phyloP scores from a whole-genome alignment of 1,140 invertebrate genomes.

The Hycleus cichorii region DNA sequence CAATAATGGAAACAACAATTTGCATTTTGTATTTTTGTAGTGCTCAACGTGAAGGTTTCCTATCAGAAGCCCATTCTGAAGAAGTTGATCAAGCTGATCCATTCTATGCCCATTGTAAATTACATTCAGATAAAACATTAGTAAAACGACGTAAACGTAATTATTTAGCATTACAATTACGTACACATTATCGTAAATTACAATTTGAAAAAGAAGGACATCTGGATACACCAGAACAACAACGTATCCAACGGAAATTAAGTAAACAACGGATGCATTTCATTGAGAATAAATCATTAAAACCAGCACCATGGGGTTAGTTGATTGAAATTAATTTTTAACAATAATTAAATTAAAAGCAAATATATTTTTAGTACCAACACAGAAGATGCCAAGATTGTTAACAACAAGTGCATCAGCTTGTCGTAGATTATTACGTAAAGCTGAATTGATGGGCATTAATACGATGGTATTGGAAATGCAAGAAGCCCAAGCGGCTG shows the following conservation, averaged over 20 bases:
- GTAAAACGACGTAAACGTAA: slow-evolving; percentile 75
- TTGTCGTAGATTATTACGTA: slow-evolving; percentile 71
- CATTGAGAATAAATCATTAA: slow-evolving; percentile 61
- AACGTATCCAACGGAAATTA: slow-evolving; percentile 69
- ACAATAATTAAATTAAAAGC: background rate
- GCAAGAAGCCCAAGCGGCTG: slow-evolving; percentile 70
- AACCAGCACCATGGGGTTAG: slow-evolving; percentile 78
- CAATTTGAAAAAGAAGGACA: slow-evolving; percentile 47
- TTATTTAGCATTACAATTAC: slow-evolving; percentile 79
- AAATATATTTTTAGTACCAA: slow-evolving; percentile 60
- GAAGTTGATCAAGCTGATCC: slow-evolving; percentile 93
- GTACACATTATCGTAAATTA: slow-evolving; percentile 61
- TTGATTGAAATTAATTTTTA: background rate
- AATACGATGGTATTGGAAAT: slow-evolving; percentile 69
- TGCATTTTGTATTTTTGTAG: slow-evolving; percentile 45
- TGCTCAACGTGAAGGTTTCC: slow-evolving; percentile 84
- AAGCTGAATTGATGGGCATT: slow-evolving; percentile 87
- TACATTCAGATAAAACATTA: slow-evolving; percentile 79
- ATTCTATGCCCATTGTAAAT: slow-evolving; percentile 93
- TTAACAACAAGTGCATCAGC: slow-evolving; percentile 86
- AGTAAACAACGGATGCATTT: slow-evolving; percentile 71
- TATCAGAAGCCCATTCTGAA: slow-evolving; percentile 89
- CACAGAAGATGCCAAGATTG: slow-evolving; percentile 87
- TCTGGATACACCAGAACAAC: slow-evolving; percentile 56
- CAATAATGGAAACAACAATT: too few relatives aligned